Evolutionary conservation across 92 coral and sea anemone genomes (phyloP), one percentile per base, ranked within the genome.

Genomic region (Heliopora coerulea): DNA sequence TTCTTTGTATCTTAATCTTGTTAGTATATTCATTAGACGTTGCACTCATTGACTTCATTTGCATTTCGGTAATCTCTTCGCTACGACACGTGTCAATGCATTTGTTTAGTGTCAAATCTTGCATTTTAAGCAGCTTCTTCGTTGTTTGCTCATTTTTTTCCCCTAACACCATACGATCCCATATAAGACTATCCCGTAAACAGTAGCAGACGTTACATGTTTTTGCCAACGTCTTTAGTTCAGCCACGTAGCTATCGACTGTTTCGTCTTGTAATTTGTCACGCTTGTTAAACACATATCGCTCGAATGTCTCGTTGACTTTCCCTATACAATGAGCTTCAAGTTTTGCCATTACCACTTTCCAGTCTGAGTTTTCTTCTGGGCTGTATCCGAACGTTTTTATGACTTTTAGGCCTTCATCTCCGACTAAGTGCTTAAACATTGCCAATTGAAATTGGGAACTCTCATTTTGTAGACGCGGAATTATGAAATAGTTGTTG

Each of bases 121-220:
- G 58, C 62, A 78, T 65, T 65, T 63, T 78, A 27, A 65, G 75
- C 60, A 78, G 62, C 82, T 78, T 78, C 73, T 65, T 78, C 49
- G 75, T 78, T 13, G 82, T 65, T 49, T 78, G 76, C 62, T 78
- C 73, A 23, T 59, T 69, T 23, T 70, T 80, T 11, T 58, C 68
- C 63, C 83, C 83, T 27, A 78, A 33, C 34, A 59, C 78, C 39
- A 69, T 59, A n/a, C 72, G 78, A 56, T 79, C 83, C 56, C 83
- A 68, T 68, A 79, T 79, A 17, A 79, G 52, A 46, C 78, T 79
- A 35, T 79, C 83, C 15, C 83, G 77, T 48, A 79, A 56, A 58
- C 83, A 58, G 63, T 68, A 33, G 40, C 78, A 79, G 54, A 79
- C 66, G 37, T 68, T 63, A 19, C 82, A 64, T 26, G 82, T 76